Conservation (phyloP, 1,140 invertebrate species). For the Anoplophora glabripennis region DNA sequence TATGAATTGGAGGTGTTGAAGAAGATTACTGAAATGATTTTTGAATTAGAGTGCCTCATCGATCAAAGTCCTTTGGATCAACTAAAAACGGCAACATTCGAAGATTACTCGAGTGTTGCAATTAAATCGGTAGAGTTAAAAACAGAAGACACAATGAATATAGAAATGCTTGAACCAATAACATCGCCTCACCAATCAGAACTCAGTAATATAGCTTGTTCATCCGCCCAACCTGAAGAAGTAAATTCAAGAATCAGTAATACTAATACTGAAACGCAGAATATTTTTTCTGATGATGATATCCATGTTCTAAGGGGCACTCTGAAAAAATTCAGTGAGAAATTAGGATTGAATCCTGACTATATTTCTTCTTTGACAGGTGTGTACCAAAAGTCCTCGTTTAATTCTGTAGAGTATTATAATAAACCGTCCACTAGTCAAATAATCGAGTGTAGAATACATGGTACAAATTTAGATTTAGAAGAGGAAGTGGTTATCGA, state of each 20-base stretch:
- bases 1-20: background rate
- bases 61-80: background rate
- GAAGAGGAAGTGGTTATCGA: background rate
- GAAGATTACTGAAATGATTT: conserved; percentile 1
- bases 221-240: background rate
- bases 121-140: no score
- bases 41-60: background rate
- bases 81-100: background rate
- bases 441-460: no score
- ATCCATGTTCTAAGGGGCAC: background rate
- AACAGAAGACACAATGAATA: no score
- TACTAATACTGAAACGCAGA: background rate
- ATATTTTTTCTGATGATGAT: background rate
- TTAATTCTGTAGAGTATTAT: no score
- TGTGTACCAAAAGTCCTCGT: no score
- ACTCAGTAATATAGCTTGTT: background rate
- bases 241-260: background rate
- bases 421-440: no score
- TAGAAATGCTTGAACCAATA: background rate
- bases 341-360: no score
- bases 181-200: background rate
- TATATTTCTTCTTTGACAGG: no score
- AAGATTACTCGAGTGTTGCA: no score
- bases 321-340: no score
- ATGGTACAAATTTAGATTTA: no score